Evolutionary conservation across 2,113 vertebrate genomes (phyloP).

Genomic region (Onychostoma macrolepis): DNA sequence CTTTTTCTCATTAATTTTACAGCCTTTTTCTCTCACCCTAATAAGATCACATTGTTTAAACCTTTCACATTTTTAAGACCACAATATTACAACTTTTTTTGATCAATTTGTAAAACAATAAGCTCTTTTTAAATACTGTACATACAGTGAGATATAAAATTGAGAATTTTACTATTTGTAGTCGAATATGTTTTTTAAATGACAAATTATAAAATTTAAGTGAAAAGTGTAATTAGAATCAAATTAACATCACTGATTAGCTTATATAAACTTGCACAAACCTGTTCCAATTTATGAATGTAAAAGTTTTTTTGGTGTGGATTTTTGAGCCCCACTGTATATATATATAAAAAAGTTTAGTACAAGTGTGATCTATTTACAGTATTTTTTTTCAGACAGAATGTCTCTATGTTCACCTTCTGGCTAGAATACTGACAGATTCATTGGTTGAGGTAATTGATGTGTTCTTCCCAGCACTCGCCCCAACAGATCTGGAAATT

Average conservation of each 20-base stretch:
- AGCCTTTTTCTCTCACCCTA: slow-evolving; percentile 67
- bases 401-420: neutral
- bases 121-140: neutral
- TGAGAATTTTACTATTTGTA: no score
- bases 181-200: no score
- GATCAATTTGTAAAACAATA: neutral
- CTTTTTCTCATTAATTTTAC: slow-evolving; percentile 64
- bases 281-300: neutral
- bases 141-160: neutral
- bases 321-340: neutral
- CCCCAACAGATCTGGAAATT: slow-evolving; percentile 40
- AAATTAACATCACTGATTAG: neutral
- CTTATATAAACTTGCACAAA: neutral
- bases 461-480: slow-evolving; percentile 43
- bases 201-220: neutral
- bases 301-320: neutral
- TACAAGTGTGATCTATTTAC: neutral
- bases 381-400: slow-evolving; percentile 13
- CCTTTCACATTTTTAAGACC: slow-evolving; percentile 2
- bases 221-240: neutral
- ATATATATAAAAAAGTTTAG: neutral
- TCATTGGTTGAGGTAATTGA: slow-evolving; percentile 44
- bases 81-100: neutral
- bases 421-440: slow-evolving; percentile 30
- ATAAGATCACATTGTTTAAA: slow-evolving; percentile 77